These are phyloP conservation scores for Sympetrum striolatum DNA, from an alignment of 2,888 invertebrate species.

Conservation along the genomic window DNA sequence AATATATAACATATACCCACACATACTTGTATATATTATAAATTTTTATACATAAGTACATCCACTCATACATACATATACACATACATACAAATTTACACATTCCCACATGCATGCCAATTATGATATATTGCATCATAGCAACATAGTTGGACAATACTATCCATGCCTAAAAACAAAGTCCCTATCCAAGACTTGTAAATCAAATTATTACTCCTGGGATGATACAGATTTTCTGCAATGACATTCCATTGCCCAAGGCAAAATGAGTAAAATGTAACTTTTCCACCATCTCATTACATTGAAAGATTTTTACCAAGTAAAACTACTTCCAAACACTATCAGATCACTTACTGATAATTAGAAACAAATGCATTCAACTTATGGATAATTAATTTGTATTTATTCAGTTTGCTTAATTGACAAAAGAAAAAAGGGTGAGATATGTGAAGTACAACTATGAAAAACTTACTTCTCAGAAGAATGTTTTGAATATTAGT, in stretches of 20 bases:
- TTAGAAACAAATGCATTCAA: not conserved
- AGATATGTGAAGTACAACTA: conserved; percentile 31
- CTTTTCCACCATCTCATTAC: not conserved
- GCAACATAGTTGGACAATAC: not conserved
- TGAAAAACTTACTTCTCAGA: conserved; percentile 1
- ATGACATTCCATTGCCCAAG: not conserved
- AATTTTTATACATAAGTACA: too few relatives aligned
- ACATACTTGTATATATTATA: too few relatives aligned
- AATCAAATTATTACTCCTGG: not conserved
- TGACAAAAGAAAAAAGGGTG: not conserved
- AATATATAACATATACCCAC: too few relatives aligned
- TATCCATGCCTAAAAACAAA: conserved; percentile 18
- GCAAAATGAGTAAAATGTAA: not conserved
- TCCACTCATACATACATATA: not conserved
- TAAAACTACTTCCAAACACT: not conserved
- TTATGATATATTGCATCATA: not conserved
- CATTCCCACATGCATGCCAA: not conserved
- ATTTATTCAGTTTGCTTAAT: not conserved
- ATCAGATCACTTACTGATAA: not conserved
- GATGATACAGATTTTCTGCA: not conserved
- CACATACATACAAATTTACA: not conserved
- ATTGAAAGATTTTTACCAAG: not conserved
- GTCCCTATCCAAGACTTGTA: conserved; percentile 1
- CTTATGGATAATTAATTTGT: not conserved
- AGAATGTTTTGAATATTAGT: not conserved